Percentiles rank a stretch among this genome's conserved stretches.
Conservation (phyloP, 2,888 invertebrate genomes). For the Chrysolina haemoptera region DNA sequence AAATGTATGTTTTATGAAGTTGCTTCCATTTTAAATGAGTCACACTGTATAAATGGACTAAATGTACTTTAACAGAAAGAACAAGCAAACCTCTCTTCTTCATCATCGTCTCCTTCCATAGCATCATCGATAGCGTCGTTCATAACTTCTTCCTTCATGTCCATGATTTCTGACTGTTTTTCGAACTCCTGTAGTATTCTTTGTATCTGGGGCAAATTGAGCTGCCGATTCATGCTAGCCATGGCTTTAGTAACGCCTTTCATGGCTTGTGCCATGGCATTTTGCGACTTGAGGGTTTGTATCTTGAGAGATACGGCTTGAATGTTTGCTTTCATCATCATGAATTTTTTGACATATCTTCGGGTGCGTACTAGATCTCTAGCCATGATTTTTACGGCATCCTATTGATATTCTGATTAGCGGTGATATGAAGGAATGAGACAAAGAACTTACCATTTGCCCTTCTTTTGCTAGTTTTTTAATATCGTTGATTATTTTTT, state of each 20-base stretch:
- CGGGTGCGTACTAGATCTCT: constrained; percentile 97
- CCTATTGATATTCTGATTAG: constrained; percentile 72
- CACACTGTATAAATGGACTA: no score
- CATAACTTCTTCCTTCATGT: constrained; percentile 99
- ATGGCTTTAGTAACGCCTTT: constrained; percentile 98
- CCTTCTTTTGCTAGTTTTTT: constrained; percentile 99
- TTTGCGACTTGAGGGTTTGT: constrained; percentile 97
- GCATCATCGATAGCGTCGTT: constrained; percentile 99
- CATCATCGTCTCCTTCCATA: constrained; percentile 98
- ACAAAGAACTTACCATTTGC: constrained; percentile 86
- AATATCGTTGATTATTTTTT: constrained; percentile 97
- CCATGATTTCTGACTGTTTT: constrained; percentile 99
- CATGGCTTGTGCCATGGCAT: constrained; percentile 99
- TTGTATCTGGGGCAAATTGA: constrained; percentile 99
- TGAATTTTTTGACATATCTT: constrained; percentile 96
- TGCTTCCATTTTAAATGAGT: no score
- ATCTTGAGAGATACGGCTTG: constrained; percentile 98
- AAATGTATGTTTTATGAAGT: no score
- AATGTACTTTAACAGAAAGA: not conserved
- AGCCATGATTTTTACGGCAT: constrained; percentile 99
- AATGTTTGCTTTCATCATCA: constrained; percentile 99
- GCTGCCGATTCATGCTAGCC: constrained; percentile 97
- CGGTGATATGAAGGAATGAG: not conserved
- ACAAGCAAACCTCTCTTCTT: constrained; percentile 88
- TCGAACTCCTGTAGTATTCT: constrained; percentile 98